phyloP scores from a whole-genome alignment of 2,797 vertebrate species.

The Pipistrellus kuhlii region DNA sequence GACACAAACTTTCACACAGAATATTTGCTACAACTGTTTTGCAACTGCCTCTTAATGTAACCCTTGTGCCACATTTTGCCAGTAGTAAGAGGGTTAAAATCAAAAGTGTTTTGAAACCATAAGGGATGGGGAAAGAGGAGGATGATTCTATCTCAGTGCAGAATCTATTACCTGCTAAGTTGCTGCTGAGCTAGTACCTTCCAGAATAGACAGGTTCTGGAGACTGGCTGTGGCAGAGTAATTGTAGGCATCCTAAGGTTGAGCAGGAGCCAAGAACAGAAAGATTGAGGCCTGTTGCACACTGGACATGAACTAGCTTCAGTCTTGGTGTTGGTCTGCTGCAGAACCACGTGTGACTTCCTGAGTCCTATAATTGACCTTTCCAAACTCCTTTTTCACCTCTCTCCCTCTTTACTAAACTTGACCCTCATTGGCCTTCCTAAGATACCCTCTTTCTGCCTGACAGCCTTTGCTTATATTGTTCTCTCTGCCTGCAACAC shows the following conservation, averaged over 20 bases:
- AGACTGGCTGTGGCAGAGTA: neutral
- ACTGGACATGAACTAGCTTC: neutral
- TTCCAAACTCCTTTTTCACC: neutral
- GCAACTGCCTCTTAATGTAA: neutral
- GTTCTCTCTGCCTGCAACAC: neutral
- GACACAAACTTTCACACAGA: neutral
- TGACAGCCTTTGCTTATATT: neutral
- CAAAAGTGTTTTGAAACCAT: conserved; percentile 24
- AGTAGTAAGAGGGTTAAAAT: neutral
- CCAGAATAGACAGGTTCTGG: neutral
- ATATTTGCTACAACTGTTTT: neutral
- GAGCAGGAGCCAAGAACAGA: neutral
- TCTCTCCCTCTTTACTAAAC: neutral
- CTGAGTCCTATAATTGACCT: neutral
- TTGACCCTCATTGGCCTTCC: neutral
- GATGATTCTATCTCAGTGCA: neutral
- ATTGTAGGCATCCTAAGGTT: neutral
- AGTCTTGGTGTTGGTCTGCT: neutral
- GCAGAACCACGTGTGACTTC: neutral
- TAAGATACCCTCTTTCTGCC: neutral
- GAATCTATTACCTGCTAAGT: neutral
- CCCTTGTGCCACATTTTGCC: neutral
- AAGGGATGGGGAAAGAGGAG: neutral
- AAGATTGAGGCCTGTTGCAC: neutral
- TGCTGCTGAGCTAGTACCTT: neutral